Base-by-base conservation (phyloP, 1,140 invertebrate species). In the Coenobita brevimanus region DNA sequence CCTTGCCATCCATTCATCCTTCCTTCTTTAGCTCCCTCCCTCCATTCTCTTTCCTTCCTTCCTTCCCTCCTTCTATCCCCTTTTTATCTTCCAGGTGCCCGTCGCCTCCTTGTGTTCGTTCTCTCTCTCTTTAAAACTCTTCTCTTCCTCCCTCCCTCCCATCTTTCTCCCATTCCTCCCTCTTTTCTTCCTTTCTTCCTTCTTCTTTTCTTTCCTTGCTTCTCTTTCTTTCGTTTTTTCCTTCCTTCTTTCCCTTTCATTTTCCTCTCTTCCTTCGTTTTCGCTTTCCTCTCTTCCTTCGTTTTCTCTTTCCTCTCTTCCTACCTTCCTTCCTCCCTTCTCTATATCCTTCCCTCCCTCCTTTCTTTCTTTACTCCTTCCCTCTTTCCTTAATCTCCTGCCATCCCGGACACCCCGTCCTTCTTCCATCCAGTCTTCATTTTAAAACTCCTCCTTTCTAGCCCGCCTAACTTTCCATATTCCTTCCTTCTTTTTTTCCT, bases 251-350 rank as follows among this genome's bases (percentile, higher is more conserved):
- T 33, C 38, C 54, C 36, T 13, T 30, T 33, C 21, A 17, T 33
- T 33, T 30, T 33, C 38, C 78, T 80, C 54, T 54, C 0, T 78
- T 46, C 30, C 75, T 24, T 24, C 30, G 41, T 78, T 46, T 78
- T 46, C 54, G 41, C 30, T 46, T 78, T 46, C 54, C 75, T 78
- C 43, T 54, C 75, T 78, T 46, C 27, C 43, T 78, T 30, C 30
- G 41, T 78, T 24, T 41, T 24, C 36, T 33, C 36, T 33, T 73
- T 33, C 36, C 69, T 73, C 69, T 73, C 69, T 73, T 36, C 36
- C 69, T 73, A 6, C 36, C 69, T 73, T 36, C 36, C 69, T 43
- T n/a, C 21, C 46, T 54, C 3, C 36, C 76, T 79, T 30, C 57
- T 27, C 24, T 27, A 54, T 50, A 30, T 36, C 27, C 76, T 50